Evolutionary conservation across 2,113 vertebrate genomes (phyloP).

Genomic region (Bos javanicus): DNA sequence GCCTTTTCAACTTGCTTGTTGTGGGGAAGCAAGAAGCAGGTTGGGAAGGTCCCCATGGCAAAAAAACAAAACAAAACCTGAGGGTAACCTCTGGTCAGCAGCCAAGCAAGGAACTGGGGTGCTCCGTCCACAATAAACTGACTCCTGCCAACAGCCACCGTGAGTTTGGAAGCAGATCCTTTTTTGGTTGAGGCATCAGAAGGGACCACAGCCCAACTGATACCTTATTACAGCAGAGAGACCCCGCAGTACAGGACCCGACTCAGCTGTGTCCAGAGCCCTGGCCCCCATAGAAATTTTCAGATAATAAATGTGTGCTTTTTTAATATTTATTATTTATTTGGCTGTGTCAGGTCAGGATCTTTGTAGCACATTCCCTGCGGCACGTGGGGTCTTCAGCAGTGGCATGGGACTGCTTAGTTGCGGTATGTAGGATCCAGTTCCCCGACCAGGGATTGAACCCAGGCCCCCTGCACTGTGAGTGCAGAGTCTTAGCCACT

Average conservation of each 20-base stretch:
- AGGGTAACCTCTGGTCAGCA: neutral
- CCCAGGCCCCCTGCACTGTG: neutral
- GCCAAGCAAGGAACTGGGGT: neutral
- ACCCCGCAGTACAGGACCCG: neutral
- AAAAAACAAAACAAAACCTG: neutral
- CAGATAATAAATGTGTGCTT: neutral
- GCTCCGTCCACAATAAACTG: neutral
- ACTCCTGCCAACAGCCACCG: neutral
- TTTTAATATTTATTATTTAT: neutral
- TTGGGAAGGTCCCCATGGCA: neutral
- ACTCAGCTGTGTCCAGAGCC: neutral
- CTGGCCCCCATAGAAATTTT: neutral
- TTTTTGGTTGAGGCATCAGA: neutral
- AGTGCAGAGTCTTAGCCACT: neutral
- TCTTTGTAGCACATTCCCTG: neutral
- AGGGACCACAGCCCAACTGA: neutral
- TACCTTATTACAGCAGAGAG: neutral
- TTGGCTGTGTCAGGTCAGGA: neutral
- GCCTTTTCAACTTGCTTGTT: neutral
- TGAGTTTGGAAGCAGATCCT: neutral
- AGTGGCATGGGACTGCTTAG: neutral
- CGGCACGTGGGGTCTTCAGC: neutral
- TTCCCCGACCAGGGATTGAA: neutral
- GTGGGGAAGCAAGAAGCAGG: neutral
- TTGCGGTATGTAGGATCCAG: neutral